phyloP scores from a whole-genome alignment of 2,888 invertebrate species.

The Eristalinus sepulchralis region DNA sequence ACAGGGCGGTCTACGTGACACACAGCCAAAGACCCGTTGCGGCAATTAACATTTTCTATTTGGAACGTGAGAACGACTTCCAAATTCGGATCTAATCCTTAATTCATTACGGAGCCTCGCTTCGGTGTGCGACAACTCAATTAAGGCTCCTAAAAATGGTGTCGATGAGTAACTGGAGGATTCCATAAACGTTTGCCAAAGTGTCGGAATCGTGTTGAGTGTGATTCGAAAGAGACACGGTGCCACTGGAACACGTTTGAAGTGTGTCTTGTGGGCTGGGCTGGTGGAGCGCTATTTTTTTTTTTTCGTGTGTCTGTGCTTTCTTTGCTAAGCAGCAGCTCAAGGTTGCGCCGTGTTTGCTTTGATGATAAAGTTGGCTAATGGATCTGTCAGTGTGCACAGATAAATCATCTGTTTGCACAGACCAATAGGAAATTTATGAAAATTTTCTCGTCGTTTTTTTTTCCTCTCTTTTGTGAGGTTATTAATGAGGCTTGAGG shows the following conservation, averaged over 20 bases:
- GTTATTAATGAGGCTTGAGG: neutral
- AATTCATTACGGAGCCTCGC: conserved; percentile 4
- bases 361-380: conserved; percentile 23
- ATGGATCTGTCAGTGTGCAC: neutral
- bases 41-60: conserved; percentile 45
- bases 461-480: neutral
- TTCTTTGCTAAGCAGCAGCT: neutral
- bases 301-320: neutral
- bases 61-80: conserved; percentile 46
- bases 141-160: conserved; percentile 16
- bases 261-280: neutral
- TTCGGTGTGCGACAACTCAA: conserved; percentile 24
- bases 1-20: neutral
- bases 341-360: conserved; percentile 20
- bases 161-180: neutral
- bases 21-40: neutral
- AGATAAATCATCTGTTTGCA: conserved; percentile 5
- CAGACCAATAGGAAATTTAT: neutral
- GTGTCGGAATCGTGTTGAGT: conserved; percentile 6
- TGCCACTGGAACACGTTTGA: neutral
- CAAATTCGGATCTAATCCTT: conserved; percentile 36
- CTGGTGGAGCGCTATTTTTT: neutral
- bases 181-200: conserved; percentile 33
- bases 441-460: neutral
- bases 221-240: neutral